Percentiles rank a stretch among this genome's conserved stretches.
These are phyloP conservation scores for Odobenus rosmarus DNA, from an alignment of 2,113 vertebrate genomes.

Conservation along the genomic window DNA sequence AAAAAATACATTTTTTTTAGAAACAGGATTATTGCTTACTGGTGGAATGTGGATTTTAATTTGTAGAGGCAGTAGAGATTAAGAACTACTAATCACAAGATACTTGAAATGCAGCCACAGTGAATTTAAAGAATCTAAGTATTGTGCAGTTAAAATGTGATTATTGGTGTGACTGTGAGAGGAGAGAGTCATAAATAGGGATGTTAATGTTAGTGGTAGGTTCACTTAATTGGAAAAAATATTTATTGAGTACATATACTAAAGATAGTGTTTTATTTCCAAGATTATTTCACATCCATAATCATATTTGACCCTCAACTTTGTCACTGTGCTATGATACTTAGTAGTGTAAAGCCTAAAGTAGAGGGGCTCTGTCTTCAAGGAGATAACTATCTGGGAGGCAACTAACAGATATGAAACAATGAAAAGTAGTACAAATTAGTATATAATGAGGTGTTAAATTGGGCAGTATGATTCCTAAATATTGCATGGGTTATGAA, in stretches of 20 bases:
- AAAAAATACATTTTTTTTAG: not conserved
- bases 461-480: not conserved
- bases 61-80: not conserved
- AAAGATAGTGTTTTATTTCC: constrained; percentile 17
- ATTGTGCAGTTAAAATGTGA: not conserved
- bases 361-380: not conserved
- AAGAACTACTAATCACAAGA: not conserved
- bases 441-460: not conserved
- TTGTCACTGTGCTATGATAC: not conserved
- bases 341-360: not conserved
- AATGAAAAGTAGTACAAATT: not conserved
- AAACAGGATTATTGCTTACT: not conserved
- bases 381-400: not conserved
- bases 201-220: not conserved
- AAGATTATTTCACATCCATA: not conserved
- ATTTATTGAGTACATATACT: not conserved
- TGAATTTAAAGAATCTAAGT: constrained; percentile 9
- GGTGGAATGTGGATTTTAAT: constrained; percentile 5
- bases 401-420: not conserved
- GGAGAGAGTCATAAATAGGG: not conserved
- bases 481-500: not conserved
- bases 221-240: not conserved
- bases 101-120: not conserved
- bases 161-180: constrained; percentile 32
- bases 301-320: not conserved